Base-by-base conservation (phyloP, 2,888 invertebrate genomes). In the Sesamia inferens region DNA sequence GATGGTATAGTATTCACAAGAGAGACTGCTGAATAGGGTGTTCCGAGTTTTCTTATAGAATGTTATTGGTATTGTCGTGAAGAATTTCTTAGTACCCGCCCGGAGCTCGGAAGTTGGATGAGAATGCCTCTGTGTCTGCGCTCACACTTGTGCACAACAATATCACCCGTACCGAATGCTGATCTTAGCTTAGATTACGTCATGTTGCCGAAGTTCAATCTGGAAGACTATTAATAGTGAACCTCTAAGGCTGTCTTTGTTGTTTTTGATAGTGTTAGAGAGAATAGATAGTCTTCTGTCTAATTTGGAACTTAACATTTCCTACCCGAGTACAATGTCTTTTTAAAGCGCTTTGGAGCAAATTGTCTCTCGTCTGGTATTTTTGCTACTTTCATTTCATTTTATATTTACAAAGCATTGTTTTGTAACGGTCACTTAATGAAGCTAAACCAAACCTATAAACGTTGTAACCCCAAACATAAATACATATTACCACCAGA, bases 391-490 rank as follows among this genome's bases (percentile, higher is more conserved):
- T 42, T 54, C 58, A 6, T 31, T 11, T 31, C 10, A 54, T n/a
- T n/a, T n/a, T n/a, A 31, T 44, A 58, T 67, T 70, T 63, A 72
- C 58, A 63, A 67, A 77, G 62, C 67, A 48, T 63, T 72, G 57
- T 77, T 77, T 67, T 19, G 51, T 61, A 72, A 39, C 54, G 63
- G 72, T 72, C 47, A 48, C 54, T 58, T 67, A 77, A 77, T 67
- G 66, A 72, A 77, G 54, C 70, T 24, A 57, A 66, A 31, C 31
- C 31, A n/a, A n/a, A 31, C 31, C 31, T 31, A n/a, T n/a, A n/a
- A 47, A 66, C 19, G 13, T 63, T 72, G 54, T n/a, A 58, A 67
- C 54, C 58, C 13, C 57, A 72, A 76, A 67, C 67, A 73, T 47
- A 54, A 62, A 31, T 31, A 31, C 19, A 31, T 31, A 31, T 22